Conservation (phyloP, 2,113 vertebrate genomes). For the Calyptomena viridis region DNA sequence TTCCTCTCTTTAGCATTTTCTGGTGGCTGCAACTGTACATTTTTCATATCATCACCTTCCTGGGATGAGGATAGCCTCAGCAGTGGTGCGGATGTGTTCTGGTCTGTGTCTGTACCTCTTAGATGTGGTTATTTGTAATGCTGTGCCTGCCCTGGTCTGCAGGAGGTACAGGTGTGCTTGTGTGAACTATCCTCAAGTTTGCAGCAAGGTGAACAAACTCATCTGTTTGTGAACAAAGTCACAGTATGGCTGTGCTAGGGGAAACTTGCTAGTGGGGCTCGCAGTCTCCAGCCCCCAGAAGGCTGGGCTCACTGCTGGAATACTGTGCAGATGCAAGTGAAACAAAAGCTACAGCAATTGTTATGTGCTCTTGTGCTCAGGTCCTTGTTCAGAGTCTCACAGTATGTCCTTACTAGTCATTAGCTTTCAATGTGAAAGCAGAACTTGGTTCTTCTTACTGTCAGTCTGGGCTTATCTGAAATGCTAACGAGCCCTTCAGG, state of each 20-base stretch:
- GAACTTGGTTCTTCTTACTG: not conserved
- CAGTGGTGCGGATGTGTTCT: accelerated
- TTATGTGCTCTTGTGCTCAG: not conserved
- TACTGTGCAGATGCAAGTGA: not conserved
- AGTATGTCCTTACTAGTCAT: not conserved
- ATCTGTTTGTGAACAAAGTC: not conserved
- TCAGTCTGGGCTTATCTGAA: not conserved
- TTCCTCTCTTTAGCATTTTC: not conserved
- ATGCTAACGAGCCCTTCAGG: not conserved
- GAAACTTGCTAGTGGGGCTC: not conserved
- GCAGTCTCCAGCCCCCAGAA: not conserved
- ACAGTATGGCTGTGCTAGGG: not conserved
- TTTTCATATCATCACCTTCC: not conserved
- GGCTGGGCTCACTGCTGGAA: not conserved
- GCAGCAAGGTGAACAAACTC: not conserved
- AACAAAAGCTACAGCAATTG: not conserved
- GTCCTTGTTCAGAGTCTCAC: accelerated
- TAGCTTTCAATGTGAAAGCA: not conserved
- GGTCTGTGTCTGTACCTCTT: not conserved
- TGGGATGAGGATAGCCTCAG: not conserved
- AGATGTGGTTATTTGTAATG: not conserved
- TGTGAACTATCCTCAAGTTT: not conserved
- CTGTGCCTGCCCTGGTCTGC: not conserved
- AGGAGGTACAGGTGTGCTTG: accelerated
- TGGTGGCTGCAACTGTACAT: accelerated